These are phyloP conservation scores for Gobiocypris rarus DNA, from an alignment of 2,113 vertebrate genomes.

Conservation along the genomic window DNA sequence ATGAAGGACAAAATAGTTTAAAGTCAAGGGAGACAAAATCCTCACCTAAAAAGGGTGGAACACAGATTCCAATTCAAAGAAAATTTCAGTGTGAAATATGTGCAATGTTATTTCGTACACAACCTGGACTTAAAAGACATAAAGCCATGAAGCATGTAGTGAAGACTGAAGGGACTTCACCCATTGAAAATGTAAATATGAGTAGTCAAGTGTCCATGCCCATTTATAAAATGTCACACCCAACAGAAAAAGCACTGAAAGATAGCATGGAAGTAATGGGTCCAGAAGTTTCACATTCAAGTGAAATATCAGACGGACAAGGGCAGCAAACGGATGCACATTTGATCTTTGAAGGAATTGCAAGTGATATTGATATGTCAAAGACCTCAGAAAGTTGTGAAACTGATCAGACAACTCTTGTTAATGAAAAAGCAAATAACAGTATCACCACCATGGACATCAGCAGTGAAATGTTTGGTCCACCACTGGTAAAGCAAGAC, in stretches of 20 bases:
- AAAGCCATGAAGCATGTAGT: constrained; percentile 89
- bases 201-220: constrained; percentile 60
- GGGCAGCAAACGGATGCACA: constrained; percentile 56
- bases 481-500: constrained; percentile 45
- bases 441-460: constrained; percentile 66
- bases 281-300: constrained; percentile 62
- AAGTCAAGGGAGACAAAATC: constrained; percentile 62
- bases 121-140: constrained; percentile 90
- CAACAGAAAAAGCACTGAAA: constrained; percentile 67
- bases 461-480: constrained; percentile 53
- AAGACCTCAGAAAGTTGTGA: constrained; percentile 57
- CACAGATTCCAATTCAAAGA: constrained; percentile 61
- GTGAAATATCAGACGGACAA: constrained; percentile 53
- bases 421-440: constrained; percentile 68
- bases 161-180: constrained; percentile 60
- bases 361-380: constrained; percentile 55
- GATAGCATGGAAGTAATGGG: constrained; percentile 53
- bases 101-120: constrained; percentile 84
- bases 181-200: constrained; percentile 60
- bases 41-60: constrained; percentile 61
- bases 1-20: constrained; percentile 55
- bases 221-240: constrained; percentile 64
- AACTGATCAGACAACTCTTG: constrained; percentile 53
- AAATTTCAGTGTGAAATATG: constrained; percentile 88
- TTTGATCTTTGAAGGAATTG: constrained; percentile 62